Percentiles rank a stretch among this genome's conserved stretches.
Conservation (phyloP, 2,888 invertebrate species). For the Hemithea aestivaria region DNA sequence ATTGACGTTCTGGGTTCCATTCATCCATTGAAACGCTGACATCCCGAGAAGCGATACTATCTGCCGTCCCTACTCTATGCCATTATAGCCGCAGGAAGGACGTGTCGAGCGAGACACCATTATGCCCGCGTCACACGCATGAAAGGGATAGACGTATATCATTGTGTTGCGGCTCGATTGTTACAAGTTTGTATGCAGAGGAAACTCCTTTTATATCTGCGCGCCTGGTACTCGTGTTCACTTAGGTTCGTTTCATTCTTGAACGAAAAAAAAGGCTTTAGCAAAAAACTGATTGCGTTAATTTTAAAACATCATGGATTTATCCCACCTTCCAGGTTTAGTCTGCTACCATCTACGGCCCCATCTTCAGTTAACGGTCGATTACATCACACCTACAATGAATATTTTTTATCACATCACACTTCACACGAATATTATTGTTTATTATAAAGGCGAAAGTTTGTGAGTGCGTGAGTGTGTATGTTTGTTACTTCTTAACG, state of each 20-base stretch:
- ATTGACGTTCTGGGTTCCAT: slow-evolving; percentile 42
- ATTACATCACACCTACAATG: too few relatives aligned
- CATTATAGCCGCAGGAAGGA: slow-evolving; percentile 65
- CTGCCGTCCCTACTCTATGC: slow-evolving; percentile 52
- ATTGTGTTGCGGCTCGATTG: slow-evolving; percentile 67
- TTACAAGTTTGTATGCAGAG: slow-evolving; percentile 65
- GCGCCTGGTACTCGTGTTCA: slow-evolving; percentile 41
- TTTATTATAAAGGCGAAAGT: too few relatives aligned
- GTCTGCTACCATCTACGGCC: too few relatives aligned
- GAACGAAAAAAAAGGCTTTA: too few relatives aligned
- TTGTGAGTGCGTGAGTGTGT: too few relatives aligned
- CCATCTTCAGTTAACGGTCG: too few relatives aligned
- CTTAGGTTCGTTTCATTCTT: slow-evolving; percentile 34
- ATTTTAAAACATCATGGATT: too few relatives aligned
- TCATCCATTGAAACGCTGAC: slow-evolving; percentile 50
- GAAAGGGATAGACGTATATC: slow-evolving; percentile 62
- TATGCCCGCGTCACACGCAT: slow-evolving; percentile 55
- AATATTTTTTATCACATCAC: too few relatives aligned
- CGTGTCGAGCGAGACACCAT: slow-evolving; percentile 63
- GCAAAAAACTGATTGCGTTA: too few relatives aligned
- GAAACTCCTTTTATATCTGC: slow-evolving; percentile 55
- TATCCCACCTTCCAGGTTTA: too few relatives aligned
- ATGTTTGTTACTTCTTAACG: too few relatives aligned
- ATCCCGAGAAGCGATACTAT: slow-evolving; percentile 58
- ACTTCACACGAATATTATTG: too few relatives aligned